Percentiles rank a stretch among this genome's conserved stretches.
These are phyloP conservation scores for Laspeyria flexula DNA, from an alignment of 2,888 invertebrate species.

Conservation along the genomic window DNA sequence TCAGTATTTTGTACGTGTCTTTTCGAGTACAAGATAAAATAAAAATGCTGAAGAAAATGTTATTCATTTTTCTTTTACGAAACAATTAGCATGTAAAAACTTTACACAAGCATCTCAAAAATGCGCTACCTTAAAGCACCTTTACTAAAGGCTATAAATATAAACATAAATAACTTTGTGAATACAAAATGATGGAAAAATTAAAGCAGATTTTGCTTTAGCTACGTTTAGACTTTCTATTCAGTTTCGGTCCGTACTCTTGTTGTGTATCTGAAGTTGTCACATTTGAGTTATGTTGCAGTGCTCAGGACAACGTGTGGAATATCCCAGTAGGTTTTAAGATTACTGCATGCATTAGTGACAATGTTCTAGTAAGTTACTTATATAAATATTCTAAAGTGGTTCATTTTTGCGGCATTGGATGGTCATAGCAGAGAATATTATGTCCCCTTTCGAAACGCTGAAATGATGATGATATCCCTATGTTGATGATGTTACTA, in stretches of 20 bases:
- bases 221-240: neutral
- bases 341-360: neutral
- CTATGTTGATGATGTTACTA: no score
- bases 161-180: slow-evolving; percentile 20
- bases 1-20: neutral
- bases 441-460: no score
- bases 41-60: slow-evolving; percentile 51
- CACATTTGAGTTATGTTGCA: slow-evolving; percentile 3
- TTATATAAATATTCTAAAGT: slow-evolving; percentile 7
- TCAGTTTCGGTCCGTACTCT: neutral
- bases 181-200: slow-evolving; percentile 9
- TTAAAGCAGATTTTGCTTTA: neutral
- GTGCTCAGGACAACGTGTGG: neutral
- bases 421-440: no score
- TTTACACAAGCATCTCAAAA: slow-evolving; percentile 15
- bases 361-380: neutral
- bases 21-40: neutral
- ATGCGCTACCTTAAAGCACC: slow-evolving; percentile 16
- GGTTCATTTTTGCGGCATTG: slow-evolving; percentile 10
- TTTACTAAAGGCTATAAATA: slow-evolving; percentile 3
- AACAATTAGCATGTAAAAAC: slow-evolving; percentile 30
- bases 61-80: slow-evolving; percentile 50
- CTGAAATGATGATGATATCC: no score
- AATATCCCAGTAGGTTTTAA: neutral
- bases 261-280: neutral